Conservation (phyloP, 53 echinoderm and acorn worm genomes). For the Astropecten irregularis region DNA sequence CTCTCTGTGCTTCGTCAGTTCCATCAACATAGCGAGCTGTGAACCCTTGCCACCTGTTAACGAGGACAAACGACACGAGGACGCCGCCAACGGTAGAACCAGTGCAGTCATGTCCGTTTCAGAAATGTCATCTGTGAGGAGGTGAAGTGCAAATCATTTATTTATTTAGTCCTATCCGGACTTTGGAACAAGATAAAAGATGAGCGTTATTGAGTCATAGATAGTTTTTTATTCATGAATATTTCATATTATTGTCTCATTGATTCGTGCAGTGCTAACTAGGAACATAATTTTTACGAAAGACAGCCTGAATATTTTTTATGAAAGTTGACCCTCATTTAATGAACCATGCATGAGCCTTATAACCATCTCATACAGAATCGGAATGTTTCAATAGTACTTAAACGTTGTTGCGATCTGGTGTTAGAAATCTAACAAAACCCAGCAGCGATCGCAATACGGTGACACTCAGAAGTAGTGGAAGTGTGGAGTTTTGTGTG, state of each 20-base stretch:
- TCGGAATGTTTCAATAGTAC: too few species aligned
- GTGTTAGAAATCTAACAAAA: too few species aligned
- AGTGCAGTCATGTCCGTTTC: slow-evolving; percentile 15
- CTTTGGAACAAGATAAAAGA: background rate
- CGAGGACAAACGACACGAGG: slow-evolving; percentile 37
- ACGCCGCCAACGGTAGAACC: slow-evolving; percentile 53
- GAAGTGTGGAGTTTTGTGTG: too few species aligned
- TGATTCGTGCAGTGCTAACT: too few species aligned
- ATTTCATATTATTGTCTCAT: background rate
- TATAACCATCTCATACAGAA: too few species aligned
- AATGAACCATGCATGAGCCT: too few species aligned
- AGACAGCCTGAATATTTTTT: too few species aligned
- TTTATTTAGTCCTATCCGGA: background rate
- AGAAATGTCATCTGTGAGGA: slow-evolving; percentile 14
- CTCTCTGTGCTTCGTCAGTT: slow-evolving; percentile 34
- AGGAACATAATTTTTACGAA: too few species aligned
- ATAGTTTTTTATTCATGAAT: background rate
- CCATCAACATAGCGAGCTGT: slow-evolving; percentile 63
- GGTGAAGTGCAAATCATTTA: background rate
- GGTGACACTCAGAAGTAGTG: too few species aligned
- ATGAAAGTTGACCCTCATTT: too few species aligned
- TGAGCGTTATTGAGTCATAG: background rate
- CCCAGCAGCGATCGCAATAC: too few species aligned
- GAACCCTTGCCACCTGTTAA: slow-evolving; percentile 71
- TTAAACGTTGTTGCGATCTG: too few species aligned